These are phyloP conservation scores for Acanthis flammea DNA, from an alignment of 2,797 vertebrate genomes.

Conservation along the genomic window DNA sequence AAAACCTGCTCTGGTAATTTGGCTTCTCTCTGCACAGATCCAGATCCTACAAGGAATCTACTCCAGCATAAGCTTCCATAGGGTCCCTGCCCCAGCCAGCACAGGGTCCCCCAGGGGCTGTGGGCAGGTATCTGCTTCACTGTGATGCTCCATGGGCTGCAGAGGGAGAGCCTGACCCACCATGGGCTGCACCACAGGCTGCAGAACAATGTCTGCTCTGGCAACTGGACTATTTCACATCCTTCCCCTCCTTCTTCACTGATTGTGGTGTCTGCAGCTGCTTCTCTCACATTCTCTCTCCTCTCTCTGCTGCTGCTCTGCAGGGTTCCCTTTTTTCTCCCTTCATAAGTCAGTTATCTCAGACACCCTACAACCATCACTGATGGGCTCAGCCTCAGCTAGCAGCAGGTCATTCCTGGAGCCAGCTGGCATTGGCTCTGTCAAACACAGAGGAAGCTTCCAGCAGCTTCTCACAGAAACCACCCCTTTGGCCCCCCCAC, in stretches of 20 bases:
- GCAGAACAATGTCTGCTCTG: neutral
- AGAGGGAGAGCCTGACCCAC: neutral
- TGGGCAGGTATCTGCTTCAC: neutral
- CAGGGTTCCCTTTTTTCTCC: neutral
- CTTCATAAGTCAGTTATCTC: neutral
- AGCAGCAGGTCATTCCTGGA: neutral
- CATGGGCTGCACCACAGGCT: accelerated
- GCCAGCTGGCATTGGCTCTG: neutral
- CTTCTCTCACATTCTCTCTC: neutral
- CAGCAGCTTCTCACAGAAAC: neutral
- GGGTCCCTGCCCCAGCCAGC: neutral
- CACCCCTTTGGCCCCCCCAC: neutral
- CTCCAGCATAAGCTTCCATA: neutral
- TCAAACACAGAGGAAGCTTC: neutral
- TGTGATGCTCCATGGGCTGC: neutral
- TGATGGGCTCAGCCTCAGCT: neutral
- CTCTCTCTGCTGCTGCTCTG: neutral
- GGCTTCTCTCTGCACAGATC: neutral
- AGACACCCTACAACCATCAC: neutral
- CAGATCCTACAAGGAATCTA: neutral
- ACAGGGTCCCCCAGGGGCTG: neutral
- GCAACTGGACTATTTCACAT: neutral
- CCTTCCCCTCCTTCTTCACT: neutral
- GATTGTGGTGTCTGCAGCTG: neutral
- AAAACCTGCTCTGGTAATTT: neutral